phyloP scores from a whole-genome alignment of 2,113 vertebrate species.

The Paradisaea rubra region DNA sequence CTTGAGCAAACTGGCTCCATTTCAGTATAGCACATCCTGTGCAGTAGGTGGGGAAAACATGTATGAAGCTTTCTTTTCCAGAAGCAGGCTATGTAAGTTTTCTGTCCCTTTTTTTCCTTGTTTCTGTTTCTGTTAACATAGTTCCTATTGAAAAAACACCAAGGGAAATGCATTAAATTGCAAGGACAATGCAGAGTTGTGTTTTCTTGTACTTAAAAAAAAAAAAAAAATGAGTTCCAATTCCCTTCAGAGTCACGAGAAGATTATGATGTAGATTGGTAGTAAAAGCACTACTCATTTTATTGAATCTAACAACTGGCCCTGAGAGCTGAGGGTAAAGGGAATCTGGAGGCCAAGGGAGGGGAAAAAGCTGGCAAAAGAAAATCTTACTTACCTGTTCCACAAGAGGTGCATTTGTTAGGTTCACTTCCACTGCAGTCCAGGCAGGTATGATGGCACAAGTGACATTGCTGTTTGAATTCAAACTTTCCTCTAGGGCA shows the following conservation, averaged over 20 bases:
- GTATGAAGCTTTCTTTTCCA: neutral
- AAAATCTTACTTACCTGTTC: conserved; percentile 73
- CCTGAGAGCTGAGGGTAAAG: neutral
- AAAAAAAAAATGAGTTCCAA: neutral
- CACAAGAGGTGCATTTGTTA: conserved; percentile 81
- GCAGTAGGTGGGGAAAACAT: neutral
- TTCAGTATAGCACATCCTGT: neutral
- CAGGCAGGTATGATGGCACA: conserved; percentile 86
- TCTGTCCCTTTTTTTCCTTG: neutral
- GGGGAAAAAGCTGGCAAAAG: neutral
- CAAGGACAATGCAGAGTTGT: neutral
- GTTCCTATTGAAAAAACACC: neutral
- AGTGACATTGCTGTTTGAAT: conserved; percentile 72
- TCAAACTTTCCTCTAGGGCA: conserved; percentile 79
- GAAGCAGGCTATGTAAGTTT: neutral
- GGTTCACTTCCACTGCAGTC: conserved; percentile 82
- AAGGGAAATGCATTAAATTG: neutral
- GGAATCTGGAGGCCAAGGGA: neutral
- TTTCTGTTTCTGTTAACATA: neutral
- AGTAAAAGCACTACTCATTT: neutral
- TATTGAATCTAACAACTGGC: neutral
- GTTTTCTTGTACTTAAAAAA: neutral
- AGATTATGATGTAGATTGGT: neutral
- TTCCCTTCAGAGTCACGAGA: neutral
- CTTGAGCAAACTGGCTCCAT: neutral